Evolutionary conservation across 2,888 invertebrate genomes (phyloP).

Genomic region (Neocrepidodera transversa): DNA sequence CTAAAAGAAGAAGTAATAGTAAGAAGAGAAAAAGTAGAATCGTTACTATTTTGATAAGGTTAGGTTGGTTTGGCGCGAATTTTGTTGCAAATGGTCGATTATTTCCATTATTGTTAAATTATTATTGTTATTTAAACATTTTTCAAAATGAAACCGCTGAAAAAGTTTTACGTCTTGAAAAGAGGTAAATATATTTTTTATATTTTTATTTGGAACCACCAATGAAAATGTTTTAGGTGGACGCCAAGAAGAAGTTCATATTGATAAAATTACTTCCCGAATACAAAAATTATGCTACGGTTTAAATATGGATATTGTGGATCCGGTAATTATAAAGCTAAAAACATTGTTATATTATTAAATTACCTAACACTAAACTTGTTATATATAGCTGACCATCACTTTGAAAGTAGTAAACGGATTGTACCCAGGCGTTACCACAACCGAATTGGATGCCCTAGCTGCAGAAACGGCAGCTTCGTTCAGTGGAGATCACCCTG

Average conservation of each 20-base stretch:
- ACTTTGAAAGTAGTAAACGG: slow-evolving; percentile 93
- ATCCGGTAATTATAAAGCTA: slow-evolving; percentile 76
- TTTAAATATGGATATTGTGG: slow-evolving; percentile 93
- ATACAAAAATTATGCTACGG: slow-evolving; percentile 96
- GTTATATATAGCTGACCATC: slow-evolving; percentile 61
- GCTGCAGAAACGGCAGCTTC: slow-evolving; percentile 98
- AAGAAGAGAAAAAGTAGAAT: background rate
- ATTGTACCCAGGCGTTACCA: slow-evolving; percentile 95
- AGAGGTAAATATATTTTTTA: slow-evolving; percentile 60
- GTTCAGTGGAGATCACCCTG: slow-evolving; percentile 96
- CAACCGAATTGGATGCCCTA: slow-evolving; percentile 96
- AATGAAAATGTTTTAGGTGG: slow-evolving; percentile 86
- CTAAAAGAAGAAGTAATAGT: too few species aligned
- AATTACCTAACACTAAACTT: background rate
- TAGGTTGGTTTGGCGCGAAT: slow-evolving; percentile 14
- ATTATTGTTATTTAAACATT: background rate
- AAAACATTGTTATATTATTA: background rate
- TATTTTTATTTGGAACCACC: too few species aligned
- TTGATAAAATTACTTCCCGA: slow-evolving; percentile 97
- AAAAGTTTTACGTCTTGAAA: slow-evolving; percentile 62
- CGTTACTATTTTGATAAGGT: background rate
- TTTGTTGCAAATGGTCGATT: background rate
- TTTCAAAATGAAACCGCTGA: slow-evolving; percentile 21
- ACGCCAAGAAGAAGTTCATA: slow-evolving; percentile 88
- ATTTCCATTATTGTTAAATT: background rate